Base-by-base conservation (phyloP, 30 jellyfish, hydroid and myxozoan species). In the Chrysaora quinquecirrha region DNA sequence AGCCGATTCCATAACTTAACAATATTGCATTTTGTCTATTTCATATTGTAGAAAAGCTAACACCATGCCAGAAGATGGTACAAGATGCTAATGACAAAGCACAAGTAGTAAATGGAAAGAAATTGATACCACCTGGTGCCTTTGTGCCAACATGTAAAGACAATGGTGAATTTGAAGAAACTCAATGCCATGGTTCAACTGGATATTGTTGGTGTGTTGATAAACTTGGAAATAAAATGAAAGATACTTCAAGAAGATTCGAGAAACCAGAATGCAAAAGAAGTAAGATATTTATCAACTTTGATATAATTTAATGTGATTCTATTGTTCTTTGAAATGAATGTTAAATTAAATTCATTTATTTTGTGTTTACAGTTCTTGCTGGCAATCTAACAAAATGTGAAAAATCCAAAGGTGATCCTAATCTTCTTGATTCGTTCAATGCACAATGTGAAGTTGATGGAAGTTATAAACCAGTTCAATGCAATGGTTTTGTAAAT, bases 201-300 rank as follows among this genome's bases (percentile, higher is more conserved):
- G 98, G 98, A 19, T 91, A 78, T 80, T 91, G 98, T 71, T 86
- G 95, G 95, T 91, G 98, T 91, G 98, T 85, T 14, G 86, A 85
- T 33, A 69, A 52, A 10, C 31, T 20, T 34, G 98, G 98, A 14
- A 66, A 33, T 18, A 73, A 86, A 61, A 58, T 84, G 3, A 80
- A 78, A 19, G 67, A 64, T 10, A 90, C 97, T 20, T 60, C 50
- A 21, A 46, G 32, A 12, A 47, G 90, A 31, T 71, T 30, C 28
- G 54, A 73, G 34, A 71, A 46, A 48, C 94, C 94, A 11, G 52
- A 83, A 48, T 83, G 94, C 76, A 48, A 48, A 7, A 48, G 91
- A 81, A 56, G 91, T 81, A 70, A 49, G 91, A 3, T 72, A 48
- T 34, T 72, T 24, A 29, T 30, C 34, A 4, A 22, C n/a, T 14